These are phyloP conservation scores for Lagopus muta DNA, from an alignment of 2,113 vertebrate genomes.

Conservation along the genomic window DNA sequence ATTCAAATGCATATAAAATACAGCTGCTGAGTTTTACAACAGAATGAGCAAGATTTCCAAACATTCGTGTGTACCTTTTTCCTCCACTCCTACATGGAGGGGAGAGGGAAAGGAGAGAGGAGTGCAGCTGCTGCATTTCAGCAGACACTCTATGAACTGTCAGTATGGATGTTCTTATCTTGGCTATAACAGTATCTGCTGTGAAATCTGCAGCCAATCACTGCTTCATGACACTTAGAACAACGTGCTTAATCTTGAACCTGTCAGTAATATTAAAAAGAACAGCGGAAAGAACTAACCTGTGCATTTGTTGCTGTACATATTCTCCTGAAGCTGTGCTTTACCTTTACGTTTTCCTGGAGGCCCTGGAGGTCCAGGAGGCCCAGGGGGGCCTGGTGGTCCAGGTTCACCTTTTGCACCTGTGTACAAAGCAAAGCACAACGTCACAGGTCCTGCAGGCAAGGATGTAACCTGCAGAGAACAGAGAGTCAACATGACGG, in stretches of 20 bases:
- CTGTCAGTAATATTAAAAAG: background rate
- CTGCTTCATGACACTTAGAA: background rate
- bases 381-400: conserved; percentile 72
- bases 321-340: conserved; percentile 69
- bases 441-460: background rate
- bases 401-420: conserved; percentile 83
- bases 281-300: conserved; percentile 38
- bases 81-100: background rate
- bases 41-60: background rate
- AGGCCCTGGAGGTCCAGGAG: conserved; percentile 77
- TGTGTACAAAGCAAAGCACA: background rate
- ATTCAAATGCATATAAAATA: background rate
- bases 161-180: background rate
- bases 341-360: conserved; percentile 80
- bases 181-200: background rate
- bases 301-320: conserved; percentile 55
- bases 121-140: background rate
- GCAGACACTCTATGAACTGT: background rate
- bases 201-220: background rate
- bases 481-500: accelerated
- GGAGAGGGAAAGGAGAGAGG: background rate
- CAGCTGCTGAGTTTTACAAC: background rate
- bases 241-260: background rate
- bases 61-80: background rate
- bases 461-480: background rate